Conservation (phyloP, 2,113 vertebrate species). For the Meleagris gallopavo region DNA sequence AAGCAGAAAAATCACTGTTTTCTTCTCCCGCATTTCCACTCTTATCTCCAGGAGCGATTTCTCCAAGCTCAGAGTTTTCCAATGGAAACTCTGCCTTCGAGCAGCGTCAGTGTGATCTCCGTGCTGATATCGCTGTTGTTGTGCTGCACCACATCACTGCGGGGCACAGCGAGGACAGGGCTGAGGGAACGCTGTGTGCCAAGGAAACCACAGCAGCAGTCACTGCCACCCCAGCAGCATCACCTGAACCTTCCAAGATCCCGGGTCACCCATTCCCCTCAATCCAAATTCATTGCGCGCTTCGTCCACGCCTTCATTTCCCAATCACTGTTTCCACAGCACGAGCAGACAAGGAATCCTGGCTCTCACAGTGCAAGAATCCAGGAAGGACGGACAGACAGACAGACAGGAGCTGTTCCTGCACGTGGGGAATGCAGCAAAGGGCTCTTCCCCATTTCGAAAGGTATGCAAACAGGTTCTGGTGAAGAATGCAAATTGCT, state of each 20-base stretch:
- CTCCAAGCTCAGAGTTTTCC: constrained; percentile 48
- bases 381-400: not conserved
- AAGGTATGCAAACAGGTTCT: constrained; percentile 3
- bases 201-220: not conserved
- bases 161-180: not conserved
- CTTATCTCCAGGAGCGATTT: constrained; percentile 57
- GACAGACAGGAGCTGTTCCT: not conserved
- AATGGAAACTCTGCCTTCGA: constrained; percentile 59
- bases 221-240: accelerated
- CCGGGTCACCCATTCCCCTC: no score
- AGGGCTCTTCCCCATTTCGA: not conserved
- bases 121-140: not conserved
- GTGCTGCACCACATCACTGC: not conserved
- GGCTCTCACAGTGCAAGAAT: not conserved
- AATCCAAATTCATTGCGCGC: accelerated
- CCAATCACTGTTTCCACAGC: not conserved
- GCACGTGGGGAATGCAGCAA: not conserved
- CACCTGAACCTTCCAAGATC: not conserved
- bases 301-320: not conserved
- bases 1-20: accelerated
- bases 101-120: constrained; percentile 61
- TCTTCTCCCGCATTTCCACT: not conserved
- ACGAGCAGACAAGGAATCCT: not conserved
- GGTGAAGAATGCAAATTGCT: not conserved
- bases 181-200: not conserved